Percentiles rank a stretch among this genome's conserved stretches.
Evolutionary conservation across 2,113 vertebrate species (phyloP).

Genomic region (Urocynchramus pylzowi): DNA sequence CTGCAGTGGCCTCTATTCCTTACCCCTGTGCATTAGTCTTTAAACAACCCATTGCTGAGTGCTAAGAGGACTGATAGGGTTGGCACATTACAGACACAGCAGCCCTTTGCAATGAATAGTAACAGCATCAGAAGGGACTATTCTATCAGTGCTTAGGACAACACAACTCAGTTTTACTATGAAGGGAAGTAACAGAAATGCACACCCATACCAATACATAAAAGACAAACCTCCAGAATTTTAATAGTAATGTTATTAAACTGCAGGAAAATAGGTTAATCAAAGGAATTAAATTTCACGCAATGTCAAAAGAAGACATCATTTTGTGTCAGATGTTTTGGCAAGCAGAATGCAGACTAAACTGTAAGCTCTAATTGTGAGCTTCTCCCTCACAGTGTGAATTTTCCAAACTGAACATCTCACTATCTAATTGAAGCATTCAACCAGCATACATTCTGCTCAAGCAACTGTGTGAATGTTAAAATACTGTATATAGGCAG

Average conservation of each 20-base stretch:
- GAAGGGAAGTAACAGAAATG: not conserved
- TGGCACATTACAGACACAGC: rapidly evolving
- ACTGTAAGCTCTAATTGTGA: not conserved
- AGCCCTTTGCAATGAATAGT: not conserved
- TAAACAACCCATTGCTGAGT: not conserved
- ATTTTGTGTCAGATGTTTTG: slow-evolving; percentile 1
- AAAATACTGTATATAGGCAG: not conserved
- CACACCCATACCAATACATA: not conserved
- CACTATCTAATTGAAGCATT: slow-evolving; percentile 13
- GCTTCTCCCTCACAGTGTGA: not conserved
- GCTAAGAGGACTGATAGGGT: not conserved
- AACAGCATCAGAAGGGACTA: not conserved
- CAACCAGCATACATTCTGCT: not conserved
- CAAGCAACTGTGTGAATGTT: not conserved
- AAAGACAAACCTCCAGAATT: not conserved
- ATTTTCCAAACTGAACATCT: not conserved
- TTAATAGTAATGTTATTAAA: not conserved
- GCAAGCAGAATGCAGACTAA: not conserved
- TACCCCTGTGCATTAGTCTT: not conserved
- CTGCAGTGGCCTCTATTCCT: not conserved
- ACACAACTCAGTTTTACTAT: not conserved
- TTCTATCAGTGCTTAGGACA: not conserved
- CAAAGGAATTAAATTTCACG: not conserved
- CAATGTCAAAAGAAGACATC: not conserved
- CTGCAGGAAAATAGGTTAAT: not conserved